Evolutionary conservation across 2,113 vertebrate species (phyloP).

Genomic region (Istiophorus platypterus): DNA sequence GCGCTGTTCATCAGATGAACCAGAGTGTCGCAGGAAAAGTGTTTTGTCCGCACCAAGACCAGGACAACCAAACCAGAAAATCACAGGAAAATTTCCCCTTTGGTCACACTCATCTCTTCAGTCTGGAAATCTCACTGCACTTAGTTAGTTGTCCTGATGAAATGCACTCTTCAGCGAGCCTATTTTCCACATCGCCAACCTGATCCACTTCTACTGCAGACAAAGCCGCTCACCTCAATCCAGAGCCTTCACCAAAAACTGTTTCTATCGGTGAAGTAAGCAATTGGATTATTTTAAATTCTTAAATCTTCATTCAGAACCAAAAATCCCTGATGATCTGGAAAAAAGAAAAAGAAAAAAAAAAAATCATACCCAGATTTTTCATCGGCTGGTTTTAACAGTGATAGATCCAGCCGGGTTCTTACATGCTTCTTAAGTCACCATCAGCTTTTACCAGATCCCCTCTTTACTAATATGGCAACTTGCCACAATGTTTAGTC

Average conservation of each 20-base stretch:
- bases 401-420: too few relatives aligned
- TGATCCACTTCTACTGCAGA: background rate
- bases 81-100: constrained; percentile 1
- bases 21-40: background rate
- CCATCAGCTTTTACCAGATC: too few relatives aligned
- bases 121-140: background rate
- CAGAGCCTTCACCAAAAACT: background rate
- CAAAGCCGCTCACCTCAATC: background rate
- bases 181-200: background rate
- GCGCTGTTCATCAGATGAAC: background rate
- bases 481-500: too few relatives aligned
- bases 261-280: background rate
- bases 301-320: too few relatives aligned
- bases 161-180: background rate
- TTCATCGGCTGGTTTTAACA: too few relatives aligned
- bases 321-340: too few relatives aligned
- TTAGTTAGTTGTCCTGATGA: background rate
- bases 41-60: background rate
- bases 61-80: constrained; percentile 3
- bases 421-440: too few relatives aligned
- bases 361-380: too few relatives aligned
- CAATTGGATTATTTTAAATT: too few relatives aligned
- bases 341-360: too few relatives aligned
- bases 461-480: too few relatives aligned
- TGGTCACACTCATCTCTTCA: background rate